Evolutionary conservation across 1,140 invertebrate genomes (phyloP).

Genomic region (Drosophila dunni): DNA sequence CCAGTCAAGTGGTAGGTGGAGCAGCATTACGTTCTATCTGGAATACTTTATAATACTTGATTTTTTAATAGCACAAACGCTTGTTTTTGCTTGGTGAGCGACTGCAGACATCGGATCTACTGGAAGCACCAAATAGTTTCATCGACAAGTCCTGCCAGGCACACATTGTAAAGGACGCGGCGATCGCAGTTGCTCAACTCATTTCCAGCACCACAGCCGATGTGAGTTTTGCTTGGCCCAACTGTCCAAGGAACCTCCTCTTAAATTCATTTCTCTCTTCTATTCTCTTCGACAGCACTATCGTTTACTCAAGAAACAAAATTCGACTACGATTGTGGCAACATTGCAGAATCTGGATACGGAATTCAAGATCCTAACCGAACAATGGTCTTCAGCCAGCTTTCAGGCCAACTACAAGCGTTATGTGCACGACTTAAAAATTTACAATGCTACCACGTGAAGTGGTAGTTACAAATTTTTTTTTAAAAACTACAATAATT

Average conservation of each 20-base stretch:
- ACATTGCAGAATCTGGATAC: constrained; percentile 86
- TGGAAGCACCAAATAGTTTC: constrained; percentile 48
- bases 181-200: constrained; percentile 68
- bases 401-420: constrained; percentile 60
- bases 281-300: constrained; percentile 63
- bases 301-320: constrained; percentile 84
- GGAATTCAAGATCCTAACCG: constrained; percentile 87
- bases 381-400: constrained; percentile 88
- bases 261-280: neutral
- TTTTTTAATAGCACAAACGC: constrained; percentile 60
- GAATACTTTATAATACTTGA: neutral
- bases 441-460: constrained; percentile 73
- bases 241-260: neutral
- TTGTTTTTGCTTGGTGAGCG: constrained; percentile 72
- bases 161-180: constrained; percentile 59
- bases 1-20: constrained; percentile 45
- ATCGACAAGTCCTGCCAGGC: constrained; percentile 65
- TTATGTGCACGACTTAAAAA: constrained; percentile 50
- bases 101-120: constrained; percentile 60
- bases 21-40: neutral
- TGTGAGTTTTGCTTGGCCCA: constrained; percentile 27
- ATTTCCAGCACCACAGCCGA: constrained; percentile 69
- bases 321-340: constrained; percentile 86
- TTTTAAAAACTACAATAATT: constrained; percentile 15
- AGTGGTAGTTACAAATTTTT: constrained; percentile 17